phyloP scores from a whole-genome alignment of 2,797 vertebrate species.

The Tapirus indicus region DNA sequence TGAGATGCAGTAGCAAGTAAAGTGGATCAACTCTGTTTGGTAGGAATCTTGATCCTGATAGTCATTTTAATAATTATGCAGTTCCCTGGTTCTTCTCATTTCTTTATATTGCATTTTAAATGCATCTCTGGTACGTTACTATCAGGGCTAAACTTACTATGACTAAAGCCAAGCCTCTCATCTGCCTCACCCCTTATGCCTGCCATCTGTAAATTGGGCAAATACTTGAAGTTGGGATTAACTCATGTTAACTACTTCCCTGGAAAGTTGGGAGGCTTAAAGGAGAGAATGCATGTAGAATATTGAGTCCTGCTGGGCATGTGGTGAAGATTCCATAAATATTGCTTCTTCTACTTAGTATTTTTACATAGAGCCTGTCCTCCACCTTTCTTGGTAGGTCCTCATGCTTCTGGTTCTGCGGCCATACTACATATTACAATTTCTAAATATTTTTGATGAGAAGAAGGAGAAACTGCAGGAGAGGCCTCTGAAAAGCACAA shows the following conservation, averaged over 20 bases:
- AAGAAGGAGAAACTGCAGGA: neutral
- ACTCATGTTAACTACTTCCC: too few species aligned
- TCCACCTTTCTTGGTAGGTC: neutral
- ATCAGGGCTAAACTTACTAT: neutral
- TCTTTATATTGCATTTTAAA: neutral
- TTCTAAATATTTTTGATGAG: neutral
- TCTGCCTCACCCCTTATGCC: neutral
- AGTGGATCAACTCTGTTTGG: neutral
- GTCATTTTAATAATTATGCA: neutral
- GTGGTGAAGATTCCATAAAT: neutral
- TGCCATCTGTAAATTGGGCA: neutral
- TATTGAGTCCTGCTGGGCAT: accelerated
- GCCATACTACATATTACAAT: neutral
- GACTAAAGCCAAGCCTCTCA: neutral
- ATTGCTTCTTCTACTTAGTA: neutral
- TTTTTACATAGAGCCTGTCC: neutral
- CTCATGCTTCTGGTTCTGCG: neutral
- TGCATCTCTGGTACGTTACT: neutral
- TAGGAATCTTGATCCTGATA: neutral
- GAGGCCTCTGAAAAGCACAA: neutral
- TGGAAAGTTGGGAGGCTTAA: neutral
- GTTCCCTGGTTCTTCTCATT: neutral
- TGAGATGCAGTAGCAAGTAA: neutral
- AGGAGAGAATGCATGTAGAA: neutral
- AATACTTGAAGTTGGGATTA: neutral